A percentile compares a stretch with the other conserved stretches of the same genome.
These are phyloP conservation scores for Fratercula arctica DNA, from an alignment of 2,797 vertebrate species.

Conservation along the genomic window DNA sequence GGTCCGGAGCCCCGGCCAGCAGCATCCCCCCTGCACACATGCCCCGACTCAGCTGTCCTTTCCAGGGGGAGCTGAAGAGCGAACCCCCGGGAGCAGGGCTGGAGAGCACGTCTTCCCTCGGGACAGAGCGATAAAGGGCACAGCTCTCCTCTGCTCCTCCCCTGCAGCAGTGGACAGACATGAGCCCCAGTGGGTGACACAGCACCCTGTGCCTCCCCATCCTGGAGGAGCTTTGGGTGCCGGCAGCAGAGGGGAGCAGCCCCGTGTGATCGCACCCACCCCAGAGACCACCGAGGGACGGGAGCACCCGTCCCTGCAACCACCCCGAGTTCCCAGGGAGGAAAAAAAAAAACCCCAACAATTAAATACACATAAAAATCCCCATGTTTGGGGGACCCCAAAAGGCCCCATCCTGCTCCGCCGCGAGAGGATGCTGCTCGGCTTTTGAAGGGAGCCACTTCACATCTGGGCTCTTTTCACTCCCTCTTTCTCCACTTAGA, in stretches of 20 bases:
- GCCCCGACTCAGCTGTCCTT: not conserved
- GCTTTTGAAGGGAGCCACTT: not conserved
- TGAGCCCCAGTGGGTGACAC: accelerated
- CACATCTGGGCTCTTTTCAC: slow-evolving; percentile 9
- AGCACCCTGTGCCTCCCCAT: not conserved
- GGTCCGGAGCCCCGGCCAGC: not conserved
- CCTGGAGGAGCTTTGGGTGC: accelerated
- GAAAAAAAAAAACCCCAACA: not conserved
- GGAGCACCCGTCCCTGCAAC: not conserved
- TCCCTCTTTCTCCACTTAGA: not conserved
- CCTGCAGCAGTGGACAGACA: not conserved
- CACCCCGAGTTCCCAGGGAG: accelerated
- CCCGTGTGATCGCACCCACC: accelerated
- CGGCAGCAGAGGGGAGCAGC: not conserved
- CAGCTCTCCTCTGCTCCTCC: not conserved
- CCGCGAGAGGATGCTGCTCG: not conserved
- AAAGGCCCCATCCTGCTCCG: not conserved
- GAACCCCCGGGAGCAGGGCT: not conserved
- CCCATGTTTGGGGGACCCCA: not conserved
- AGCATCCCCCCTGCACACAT: accelerated
- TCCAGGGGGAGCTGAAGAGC: not conserved
- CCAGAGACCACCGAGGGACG: not conserved
- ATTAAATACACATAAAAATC: not conserved
- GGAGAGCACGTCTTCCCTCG: not conserved
- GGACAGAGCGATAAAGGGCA: not conserved